A percentile compares a stretch with the other conserved stretches of the same genome.
phyloP scores from a whole-genome alignment of 35 echinoderm and acorn worm genomes.

The Apostichopus californicus region DNA sequence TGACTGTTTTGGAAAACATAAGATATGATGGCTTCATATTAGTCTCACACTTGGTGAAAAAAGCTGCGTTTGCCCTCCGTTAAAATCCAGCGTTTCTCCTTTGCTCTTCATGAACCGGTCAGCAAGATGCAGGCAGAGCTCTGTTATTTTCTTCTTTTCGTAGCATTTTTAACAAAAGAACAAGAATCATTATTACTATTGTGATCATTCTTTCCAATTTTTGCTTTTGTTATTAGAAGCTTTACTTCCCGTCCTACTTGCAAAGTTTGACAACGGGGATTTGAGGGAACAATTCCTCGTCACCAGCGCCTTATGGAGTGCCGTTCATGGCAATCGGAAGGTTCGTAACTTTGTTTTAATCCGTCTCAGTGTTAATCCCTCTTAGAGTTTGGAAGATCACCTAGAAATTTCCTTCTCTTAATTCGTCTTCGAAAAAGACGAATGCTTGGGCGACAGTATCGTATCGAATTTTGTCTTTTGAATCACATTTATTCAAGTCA shows the following conservation, averaged over 20 bases:
- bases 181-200: background rate
- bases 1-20: too few species aligned
- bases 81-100: background rate
- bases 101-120: background rate
- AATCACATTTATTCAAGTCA: too few species aligned
- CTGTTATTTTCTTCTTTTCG: background rate
- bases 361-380: too few species aligned
- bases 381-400: too few species aligned
- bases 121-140: background rate
- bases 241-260: constrained; percentile 61
- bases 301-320: constrained; percentile 72
- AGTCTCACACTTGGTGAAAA: too few species aligned
- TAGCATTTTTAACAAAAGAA: background rate
- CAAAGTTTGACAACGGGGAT: constrained; percentile 51
- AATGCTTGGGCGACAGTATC: too few species aligned
- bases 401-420: too few species aligned
- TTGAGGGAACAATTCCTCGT: constrained; percentile 49
- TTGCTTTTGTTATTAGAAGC: constrained; percentile 62
- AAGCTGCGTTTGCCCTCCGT: too few species aligned
- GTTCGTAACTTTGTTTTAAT: constrained; percentile 36
- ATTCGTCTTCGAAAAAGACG: too few species aligned
- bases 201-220: background rate
- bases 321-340: constrained; percentile 78
- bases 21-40: too few species aligned
- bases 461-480: too few species aligned